Percentiles rank a stretch among this genome's conserved stretches.
These are phyloP conservation scores for Frankliniella fusca DNA, from an alignment of 2,888 invertebrate genomes.

Conservation along the genomic window DNA sequence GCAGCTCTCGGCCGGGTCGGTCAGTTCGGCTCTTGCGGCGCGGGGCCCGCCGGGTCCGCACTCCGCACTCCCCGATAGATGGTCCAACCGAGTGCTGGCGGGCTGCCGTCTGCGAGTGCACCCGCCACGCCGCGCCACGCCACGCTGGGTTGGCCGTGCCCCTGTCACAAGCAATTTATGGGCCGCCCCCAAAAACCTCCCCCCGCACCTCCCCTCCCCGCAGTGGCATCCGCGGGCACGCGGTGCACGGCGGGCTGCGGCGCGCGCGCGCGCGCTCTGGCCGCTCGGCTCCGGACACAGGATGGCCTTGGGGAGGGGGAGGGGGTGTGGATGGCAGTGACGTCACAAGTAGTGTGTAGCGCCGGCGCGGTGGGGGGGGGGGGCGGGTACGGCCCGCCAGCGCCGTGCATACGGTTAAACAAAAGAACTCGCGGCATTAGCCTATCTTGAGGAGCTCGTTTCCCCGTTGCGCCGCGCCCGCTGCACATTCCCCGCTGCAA, in stretches of 20 bases:
- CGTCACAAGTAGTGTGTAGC: neutral
- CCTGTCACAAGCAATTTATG: constrained; percentile 25
- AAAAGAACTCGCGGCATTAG: constrained; percentile 20
- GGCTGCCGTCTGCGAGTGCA: constrained; percentile 1
- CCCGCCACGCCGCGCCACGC: neutral
- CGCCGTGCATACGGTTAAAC: neutral
- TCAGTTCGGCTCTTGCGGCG: neutral
- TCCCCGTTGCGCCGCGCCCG: neutral
- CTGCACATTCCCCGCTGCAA: neutral
- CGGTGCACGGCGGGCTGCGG: neutral
- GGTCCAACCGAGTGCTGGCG: neutral
- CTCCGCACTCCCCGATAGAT: neutral
- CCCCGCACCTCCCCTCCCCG: neutral
- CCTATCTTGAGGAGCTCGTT: neutral
- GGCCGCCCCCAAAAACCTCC: neutral
- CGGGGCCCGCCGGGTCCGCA: neutral
- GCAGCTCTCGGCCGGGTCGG: neutral
- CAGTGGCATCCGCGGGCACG: neutral
- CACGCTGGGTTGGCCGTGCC: neutral
- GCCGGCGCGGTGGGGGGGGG: neutral
- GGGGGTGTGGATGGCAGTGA: neutral
- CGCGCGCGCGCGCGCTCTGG: neutral
- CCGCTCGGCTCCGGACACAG: constrained; percentile 10
- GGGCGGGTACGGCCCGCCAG: neutral
- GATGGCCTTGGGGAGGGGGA: neutral